A percentile compares a stretch with the other conserved stretches of the same genome.
Conservation (phyloP, 2,888 invertebrate genomes). For the Nymphalis polychloros region DNA sequence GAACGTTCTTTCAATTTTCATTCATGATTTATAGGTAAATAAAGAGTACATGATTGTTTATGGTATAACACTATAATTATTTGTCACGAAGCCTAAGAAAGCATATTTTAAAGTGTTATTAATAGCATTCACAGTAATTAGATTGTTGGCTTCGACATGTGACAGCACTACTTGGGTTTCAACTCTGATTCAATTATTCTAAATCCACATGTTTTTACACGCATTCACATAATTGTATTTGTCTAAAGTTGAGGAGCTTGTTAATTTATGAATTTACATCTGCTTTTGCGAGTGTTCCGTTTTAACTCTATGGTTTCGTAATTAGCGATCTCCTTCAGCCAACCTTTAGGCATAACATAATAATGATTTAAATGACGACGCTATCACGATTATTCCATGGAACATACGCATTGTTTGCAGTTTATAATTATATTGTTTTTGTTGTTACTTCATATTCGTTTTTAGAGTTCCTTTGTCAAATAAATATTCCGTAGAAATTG, state of each 20-base stretch:
- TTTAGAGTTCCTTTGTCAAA: too few relatives aligned
- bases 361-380: too few relatives aligned
- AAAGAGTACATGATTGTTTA: not conserved
- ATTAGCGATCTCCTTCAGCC: not conserved
- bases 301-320: not conserved
- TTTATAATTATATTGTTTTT: too few relatives aligned
- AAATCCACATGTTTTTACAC: conserved; percentile 39
- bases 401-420: too few relatives aligned
- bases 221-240: conserved; percentile 35
- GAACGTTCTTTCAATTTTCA: too few relatives aligned
- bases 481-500: too few relatives aligned
- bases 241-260: conserved; percentile 20
- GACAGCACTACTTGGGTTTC: conserved; percentile 64
- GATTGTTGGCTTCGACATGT: conserved; percentile 55
- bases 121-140: conserved; percentile 50
- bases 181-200: conserved; percentile 64
- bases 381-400: too few relatives aligned
- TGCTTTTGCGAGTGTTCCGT: not conserved
- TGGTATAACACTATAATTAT: not conserved
- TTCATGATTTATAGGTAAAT: too few relatives aligned
- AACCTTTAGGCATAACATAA: too few relatives aligned
- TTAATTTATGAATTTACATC: conserved; percentile 20
- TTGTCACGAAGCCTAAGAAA: conserved; percentile 24
- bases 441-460: too few relatives aligned
- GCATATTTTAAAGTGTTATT: conserved; percentile 31